Base-by-base conservation (phyloP, 1,140 invertebrate species). In the Aphidius ervi region DNA sequence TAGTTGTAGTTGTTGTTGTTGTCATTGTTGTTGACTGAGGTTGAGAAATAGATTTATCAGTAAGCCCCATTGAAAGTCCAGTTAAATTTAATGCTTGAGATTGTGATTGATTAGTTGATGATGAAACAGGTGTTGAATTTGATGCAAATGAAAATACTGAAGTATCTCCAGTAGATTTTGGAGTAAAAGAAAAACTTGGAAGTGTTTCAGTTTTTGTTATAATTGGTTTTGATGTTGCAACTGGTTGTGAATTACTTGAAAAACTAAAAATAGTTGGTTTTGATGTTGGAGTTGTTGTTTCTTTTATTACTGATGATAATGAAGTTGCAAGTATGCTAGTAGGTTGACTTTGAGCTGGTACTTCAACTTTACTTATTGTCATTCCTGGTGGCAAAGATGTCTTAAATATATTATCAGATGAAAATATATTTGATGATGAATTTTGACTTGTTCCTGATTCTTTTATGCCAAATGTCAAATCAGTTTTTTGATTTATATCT, bases 71-170 rank as follows among this genome's bases (percentile, higher is more conserved):
- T 23, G 61, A 40, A n/a, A 65, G 7, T 50, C 62, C 48, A 4
- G 62, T 45, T 0, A 63, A 41, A 23, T 58, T 45, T 43, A 62
- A 37, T 16, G 53, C 7, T 6, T 58, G 39, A 20, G 41, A 16
- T 6, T 58, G 39, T 10, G 41, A 16, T 52, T 47, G 52, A 6
- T 41, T 16, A 6, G 43, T 42, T 3, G 57, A 54, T 31, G 55
- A 56, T 1, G 63, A 47, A 9, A 59, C 53, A n/a, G 49, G 46
- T 5, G 60, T 46, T 23, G 63, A 8, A 16, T 72, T 70, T 0
- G 63, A 65, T 46, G 64, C 60, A 16, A 70, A 70, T 10, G 69
- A 72, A 58, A 69, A 68, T n/a, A 49, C 46, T 43, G 59, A 62
- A 5, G 59, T 56, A 43, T 3, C 58, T n/a, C 16, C 56, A 42